Conservation (phyloP, 2,888 invertebrate species). For the Nymphalis urticae region DNA sequence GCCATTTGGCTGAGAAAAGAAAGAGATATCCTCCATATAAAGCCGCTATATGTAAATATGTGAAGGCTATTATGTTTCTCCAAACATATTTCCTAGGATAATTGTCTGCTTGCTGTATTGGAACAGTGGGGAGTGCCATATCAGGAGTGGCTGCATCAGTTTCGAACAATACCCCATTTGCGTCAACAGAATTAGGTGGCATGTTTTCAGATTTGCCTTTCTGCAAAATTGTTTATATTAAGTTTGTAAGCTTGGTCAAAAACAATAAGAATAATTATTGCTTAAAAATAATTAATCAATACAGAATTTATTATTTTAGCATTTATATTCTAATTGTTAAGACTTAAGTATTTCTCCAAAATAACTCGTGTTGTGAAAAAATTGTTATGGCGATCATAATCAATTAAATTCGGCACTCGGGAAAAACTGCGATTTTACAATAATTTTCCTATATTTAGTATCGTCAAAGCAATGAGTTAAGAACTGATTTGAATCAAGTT, state of each 20-base stretch:
- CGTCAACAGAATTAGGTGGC: conserved; percentile 72
- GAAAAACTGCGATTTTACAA: background rate
- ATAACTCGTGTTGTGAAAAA: too few species aligned
- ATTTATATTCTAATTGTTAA: too few species aligned
- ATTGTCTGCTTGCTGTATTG: conserved; percentile 78
- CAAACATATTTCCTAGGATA: conserved; percentile 86
- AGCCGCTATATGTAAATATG: conserved; percentile 87
- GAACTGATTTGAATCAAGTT: too few species aligned
- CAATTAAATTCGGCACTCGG: too few species aligned
- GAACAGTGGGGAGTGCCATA: conserved; percentile 61
- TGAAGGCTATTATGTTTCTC: conserved; percentile 91
- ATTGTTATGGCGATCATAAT: too few species aligned
- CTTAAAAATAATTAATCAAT: too few species aligned
- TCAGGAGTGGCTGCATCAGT: conserved; percentile 74
- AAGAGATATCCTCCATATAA: conserved; percentile 88
- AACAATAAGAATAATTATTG: too few species aligned
- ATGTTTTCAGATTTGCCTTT: conserved; percentile 47
- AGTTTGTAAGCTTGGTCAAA: too few species aligned
- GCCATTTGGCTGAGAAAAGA: conserved; percentile 87
- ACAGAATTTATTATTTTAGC: too few species aligned
- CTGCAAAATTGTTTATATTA: conserved; percentile 6
- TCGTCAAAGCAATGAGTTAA: too few species aligned
- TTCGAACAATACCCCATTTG: conserved; percentile 75
- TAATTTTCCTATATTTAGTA: too few species aligned
- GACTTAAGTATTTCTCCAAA: background rate